phyloP scores from a whole-genome alignment of 2,888 invertebrate species.

The Prenolepis imparis region DNA sequence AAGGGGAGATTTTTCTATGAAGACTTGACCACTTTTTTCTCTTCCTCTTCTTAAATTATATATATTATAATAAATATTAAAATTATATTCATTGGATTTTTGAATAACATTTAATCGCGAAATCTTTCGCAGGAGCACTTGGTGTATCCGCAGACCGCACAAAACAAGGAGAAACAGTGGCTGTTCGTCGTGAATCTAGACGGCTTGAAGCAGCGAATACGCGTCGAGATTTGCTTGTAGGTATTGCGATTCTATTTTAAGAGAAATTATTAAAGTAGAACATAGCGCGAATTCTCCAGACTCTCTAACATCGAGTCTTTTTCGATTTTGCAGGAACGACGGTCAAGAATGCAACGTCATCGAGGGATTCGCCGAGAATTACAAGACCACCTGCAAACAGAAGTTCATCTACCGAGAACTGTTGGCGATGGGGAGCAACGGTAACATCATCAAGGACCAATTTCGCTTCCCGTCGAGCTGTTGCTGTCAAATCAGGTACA shows the following conservation, averaged over 20 bases:
- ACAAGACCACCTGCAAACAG: constrained; percentile 87
- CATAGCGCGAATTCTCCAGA: background rate
- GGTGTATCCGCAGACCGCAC: constrained; percentile 89
- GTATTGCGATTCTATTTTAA: constrained; percentile 72
- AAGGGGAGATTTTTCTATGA: too few species aligned
- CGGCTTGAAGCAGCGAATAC: constrained; percentile 90
- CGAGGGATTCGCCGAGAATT: constrained; percentile 84
- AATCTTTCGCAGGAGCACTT: constrained; percentile 86
- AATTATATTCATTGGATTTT: background rate
- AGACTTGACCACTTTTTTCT: too few species aligned
- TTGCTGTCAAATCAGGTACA: constrained; percentile 88
- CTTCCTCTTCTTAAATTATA: background rate
- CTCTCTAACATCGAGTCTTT: background rate
- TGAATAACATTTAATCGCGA: background rate
- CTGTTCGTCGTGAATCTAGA: constrained; percentile 90
- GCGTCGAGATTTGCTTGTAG: constrained; percentile 92
- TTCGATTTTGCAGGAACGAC: constrained; percentile 75
- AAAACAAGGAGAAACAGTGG: constrained; percentile 90
- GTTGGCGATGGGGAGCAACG: constrained; percentile 87
- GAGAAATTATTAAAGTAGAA: background rate
- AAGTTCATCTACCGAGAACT: constrained; percentile 88
- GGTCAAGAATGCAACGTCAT: constrained; percentile 82
- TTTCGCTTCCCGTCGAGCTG: constrained; percentile 92
- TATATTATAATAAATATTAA: too few species aligned
- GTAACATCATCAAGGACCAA: constrained; percentile 86